Conservation (phyloP, 2,888 invertebrate genomes). For the Tetragonisca angustula region DNA sequence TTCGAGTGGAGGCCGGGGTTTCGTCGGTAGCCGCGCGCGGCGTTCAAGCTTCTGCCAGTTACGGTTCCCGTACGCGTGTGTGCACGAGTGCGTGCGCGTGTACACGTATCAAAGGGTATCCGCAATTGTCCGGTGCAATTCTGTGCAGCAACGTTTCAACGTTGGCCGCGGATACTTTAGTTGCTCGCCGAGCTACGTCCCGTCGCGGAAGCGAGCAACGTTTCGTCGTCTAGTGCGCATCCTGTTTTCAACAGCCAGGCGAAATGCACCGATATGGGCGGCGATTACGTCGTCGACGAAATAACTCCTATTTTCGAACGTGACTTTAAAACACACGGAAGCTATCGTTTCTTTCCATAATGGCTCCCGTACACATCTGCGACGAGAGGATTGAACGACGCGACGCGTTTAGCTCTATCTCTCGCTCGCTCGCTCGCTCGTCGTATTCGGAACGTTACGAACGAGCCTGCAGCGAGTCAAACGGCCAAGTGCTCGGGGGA, state of each 20-base stretch:
- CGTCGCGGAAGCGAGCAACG: slow-evolving; percentile 14
- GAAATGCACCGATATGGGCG: slow-evolving; percentile 5
- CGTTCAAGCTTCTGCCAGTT: neutral
- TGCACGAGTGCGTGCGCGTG: neutral
- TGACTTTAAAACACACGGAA: neutral
- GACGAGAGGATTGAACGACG: neutral
- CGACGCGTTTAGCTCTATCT: no score
- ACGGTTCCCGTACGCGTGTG: neutral
- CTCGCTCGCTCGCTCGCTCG: neutral
- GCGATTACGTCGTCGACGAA: slow-evolving; percentile 17
- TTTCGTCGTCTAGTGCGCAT: slow-evolving; percentile 20
- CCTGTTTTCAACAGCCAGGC: slow-evolving; percentile 37
- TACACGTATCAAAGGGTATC: slow-evolving; percentile 10
- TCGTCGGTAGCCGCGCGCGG: neutral
- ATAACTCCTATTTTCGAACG: slow-evolving; percentile 5
- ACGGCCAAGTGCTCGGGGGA: neutral
- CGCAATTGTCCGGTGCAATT: slow-evolving; percentile 40
- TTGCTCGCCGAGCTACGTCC: neutral
- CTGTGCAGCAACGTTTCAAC: slow-evolving; percentile 19
- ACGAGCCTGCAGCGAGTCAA: neutral
- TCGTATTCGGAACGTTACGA: slow-evolving; percentile 9
- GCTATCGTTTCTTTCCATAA: neutral
- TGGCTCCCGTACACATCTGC: neutral
- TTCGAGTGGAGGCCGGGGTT: neutral
- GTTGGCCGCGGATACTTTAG: slow-evolving; percentile 27